These are phyloP conservation scores for Alcedo atthis DNA, from an alignment of 2,797 vertebrate genomes.

Conservation along the genomic window DNA sequence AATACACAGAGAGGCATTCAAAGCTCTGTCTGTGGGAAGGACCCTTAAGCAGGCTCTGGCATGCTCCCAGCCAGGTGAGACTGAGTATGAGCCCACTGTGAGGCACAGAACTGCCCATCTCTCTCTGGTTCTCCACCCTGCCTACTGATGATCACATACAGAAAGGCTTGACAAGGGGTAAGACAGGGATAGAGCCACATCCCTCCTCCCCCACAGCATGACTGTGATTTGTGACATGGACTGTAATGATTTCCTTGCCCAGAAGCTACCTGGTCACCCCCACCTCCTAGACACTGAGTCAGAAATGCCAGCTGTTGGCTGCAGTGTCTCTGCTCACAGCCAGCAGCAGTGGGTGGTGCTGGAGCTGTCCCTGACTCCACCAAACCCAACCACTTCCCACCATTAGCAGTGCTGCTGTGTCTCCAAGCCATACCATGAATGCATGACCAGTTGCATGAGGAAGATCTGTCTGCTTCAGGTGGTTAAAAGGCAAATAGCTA, in stretches of 20 bases:
- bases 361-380: background rate
- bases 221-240: background rate
- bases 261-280: constrained; percentile 6
- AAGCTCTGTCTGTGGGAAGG: background rate
- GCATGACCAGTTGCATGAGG: background rate
- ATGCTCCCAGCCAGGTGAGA: background rate
- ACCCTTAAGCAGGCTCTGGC: background rate
- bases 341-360: background rate
- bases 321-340: background rate
- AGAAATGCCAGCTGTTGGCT: constrained; percentile 19
- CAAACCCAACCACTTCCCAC: background rate
- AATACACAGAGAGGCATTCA: background rate
- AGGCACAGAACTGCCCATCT: background rate
- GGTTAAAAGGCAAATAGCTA: background rate
- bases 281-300: background rate
- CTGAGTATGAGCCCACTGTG: background rate
- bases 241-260: background rate
- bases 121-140: background rate
- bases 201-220: background rate
- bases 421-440: background rate
- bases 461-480: background rate
- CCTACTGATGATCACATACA: background rate
- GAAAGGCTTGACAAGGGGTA: background rate
- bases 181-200: background rate
- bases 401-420: background rate